phyloP scores from a whole-genome alignment of 2,797 vertebrate species.

The Eulemur mongoz region DNA sequence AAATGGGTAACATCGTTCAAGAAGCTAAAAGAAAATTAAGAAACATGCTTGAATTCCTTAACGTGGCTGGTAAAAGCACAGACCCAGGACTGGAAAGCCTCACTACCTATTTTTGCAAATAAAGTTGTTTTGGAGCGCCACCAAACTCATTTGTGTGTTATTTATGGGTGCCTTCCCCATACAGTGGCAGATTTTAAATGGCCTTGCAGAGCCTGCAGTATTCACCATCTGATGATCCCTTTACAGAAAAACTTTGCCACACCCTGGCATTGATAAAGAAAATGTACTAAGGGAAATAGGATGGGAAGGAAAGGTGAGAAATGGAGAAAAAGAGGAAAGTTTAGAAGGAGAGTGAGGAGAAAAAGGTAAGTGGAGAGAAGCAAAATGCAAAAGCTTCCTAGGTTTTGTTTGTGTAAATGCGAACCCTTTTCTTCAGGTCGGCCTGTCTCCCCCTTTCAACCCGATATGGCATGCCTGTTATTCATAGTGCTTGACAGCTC shows the following conservation, averaged over 20 bases:
- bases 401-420: neutral
- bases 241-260: neutral
- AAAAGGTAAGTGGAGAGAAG: neutral
- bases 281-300: neutral
- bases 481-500: neutral
- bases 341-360: neutral
- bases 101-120: neutral
- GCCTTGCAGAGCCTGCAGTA: neutral
- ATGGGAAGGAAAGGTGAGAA: neutral
- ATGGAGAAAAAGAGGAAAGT: neutral
- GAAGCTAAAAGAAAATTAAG: neutral
- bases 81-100: neutral
- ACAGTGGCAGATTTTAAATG: neutral
- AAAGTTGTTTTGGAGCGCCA: neutral
- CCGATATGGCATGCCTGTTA: neutral
- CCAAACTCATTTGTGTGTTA: fast-evolving
- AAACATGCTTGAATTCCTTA: neutral
- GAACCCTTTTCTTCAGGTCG: no score
- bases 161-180: neutral
- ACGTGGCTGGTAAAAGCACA: neutral
- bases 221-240: neutral
- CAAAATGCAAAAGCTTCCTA: neutral
- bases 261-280: neutral
- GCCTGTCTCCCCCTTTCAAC: neutral
- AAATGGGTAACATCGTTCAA: neutral